Evolutionary conservation across 2,888 invertebrate species (phyloP), one percentile per base, ranked within the genome.

Genomic region (Chrysodeixis includens): DNA sequence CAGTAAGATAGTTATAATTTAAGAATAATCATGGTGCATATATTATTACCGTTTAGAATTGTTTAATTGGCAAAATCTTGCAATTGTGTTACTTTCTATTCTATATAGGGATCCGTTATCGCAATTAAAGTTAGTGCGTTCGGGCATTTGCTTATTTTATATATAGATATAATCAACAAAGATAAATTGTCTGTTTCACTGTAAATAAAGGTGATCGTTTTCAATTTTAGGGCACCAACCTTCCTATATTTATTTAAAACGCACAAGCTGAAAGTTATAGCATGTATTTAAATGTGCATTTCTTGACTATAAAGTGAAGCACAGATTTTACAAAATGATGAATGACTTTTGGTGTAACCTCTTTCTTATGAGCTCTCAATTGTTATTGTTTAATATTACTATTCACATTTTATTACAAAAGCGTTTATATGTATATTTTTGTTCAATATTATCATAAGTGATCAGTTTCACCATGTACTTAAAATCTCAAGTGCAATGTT

Each of bases 1-100:
- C 90, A 92, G 92, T 89, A 89, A 86, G 78, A 77, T 80, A 81
- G 81, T 85, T 83, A 78, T 88, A 83, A 83, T 85, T 80, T 92
- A 92, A 92, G 92, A 87, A 85, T 91, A 92, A 90, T 79, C 81
- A 82, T 64, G 71, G 72, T 81, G 79, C 77, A 71, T 76, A 56
- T 71, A 69, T 62, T 54, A 53, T 67, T 62, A 58, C 52, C 20
- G 64, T 71, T 65, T 54, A 58, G 52, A 30, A 64, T 62, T 56
- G 61, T 70, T 70, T 14, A 66, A 14, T 56, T 77, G 51, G 57
- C 51, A 30, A 72, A 69, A 66, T 70, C 53, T 70, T 68, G 59
- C 32, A 64, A 63, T 55, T 52, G 49, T 58, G 35, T 65, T 72
- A 59, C 46, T 30, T 51, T 3, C 10, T 10, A 49, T 20, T 10